Conservation (phyloP, 2,888 invertebrate genomes). For the Lordiphosa fenestrarum region DNA sequence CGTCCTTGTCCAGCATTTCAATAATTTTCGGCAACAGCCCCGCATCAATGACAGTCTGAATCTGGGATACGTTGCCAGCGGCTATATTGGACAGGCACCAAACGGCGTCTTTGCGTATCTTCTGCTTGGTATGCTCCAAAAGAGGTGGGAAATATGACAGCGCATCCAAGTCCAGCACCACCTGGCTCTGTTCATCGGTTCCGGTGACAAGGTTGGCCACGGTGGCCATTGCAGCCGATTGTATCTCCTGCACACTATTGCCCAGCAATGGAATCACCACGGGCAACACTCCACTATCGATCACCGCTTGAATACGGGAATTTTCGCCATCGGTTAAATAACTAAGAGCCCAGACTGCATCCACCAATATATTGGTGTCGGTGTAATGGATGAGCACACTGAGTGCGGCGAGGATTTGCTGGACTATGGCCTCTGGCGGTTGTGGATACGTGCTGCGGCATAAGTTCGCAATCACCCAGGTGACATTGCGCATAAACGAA, state of each 20-base stretch:
- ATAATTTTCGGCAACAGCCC: conserved; percentile 96
- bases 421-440: conserved; percentile 93
- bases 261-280: conserved; percentile 97
- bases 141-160: conserved; percentile 95
- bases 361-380: conserved; percentile 97
- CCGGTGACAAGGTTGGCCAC: conserved; percentile 99
- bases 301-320: conserved; percentile 98
- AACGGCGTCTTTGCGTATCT: conserved; percentile 99
- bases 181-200: conserved; percentile 98
- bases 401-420: conserved; percentile 95
- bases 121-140: conserved; percentile 96
- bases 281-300: conserved; percentile 97
- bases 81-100: conserved; percentile 99
- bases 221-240: conserved; percentile 96
- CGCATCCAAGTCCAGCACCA: conserved; percentile 97
- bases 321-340: conserved; percentile 98
- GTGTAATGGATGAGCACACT: conserved; percentile 95
- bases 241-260: conserved; percentile 93
- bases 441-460: conserved; percentile 99
- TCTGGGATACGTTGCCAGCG: conserved; percentile 98
- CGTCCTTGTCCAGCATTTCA: conserved; percentile 91
- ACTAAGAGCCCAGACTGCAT: conserved; percentile 99
- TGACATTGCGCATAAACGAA: conserved; percentile 97
- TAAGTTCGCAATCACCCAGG: conserved; percentile 99
- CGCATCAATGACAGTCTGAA: conserved; percentile 96